A percentile compares a stretch with the other conserved stretches of the same genome.
phyloP scores from a whole-genome alignment of 2,888 invertebrate genomes.

The Xestobium rufovillosum region DNA sequence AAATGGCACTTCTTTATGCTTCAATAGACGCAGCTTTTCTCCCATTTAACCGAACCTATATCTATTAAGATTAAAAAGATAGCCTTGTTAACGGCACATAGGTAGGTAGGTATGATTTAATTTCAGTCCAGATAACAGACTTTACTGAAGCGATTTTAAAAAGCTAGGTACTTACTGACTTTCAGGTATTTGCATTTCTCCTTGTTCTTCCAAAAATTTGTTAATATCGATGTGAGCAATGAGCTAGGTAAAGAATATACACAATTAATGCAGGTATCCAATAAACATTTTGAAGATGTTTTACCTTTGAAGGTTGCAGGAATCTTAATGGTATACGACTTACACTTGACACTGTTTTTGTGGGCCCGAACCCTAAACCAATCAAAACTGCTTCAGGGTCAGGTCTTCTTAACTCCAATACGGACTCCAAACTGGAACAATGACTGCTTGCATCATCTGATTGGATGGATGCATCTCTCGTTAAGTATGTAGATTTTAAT shows the following conservation, averaged over 20 bases:
- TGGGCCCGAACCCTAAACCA: conserved; percentile 73
- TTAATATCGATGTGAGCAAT: conserved; percentile 38
- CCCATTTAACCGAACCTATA: too few relatives aligned
- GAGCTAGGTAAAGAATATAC: conserved; percentile 27
- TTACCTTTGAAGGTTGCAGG: conserved; percentile 70
- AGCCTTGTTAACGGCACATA: too few relatives aligned
- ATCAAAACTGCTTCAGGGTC: conserved; percentile 85
- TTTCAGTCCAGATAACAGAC: too few relatives aligned
- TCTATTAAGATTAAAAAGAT: too few relatives aligned
- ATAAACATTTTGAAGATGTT: neutral
- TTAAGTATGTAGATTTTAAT: conserved; percentile 28
- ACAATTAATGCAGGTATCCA: conserved; percentile 1
- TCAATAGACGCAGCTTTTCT: too few relatives aligned
- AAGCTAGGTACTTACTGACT: conserved; percentile 20
- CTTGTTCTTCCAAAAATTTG: conserved; percentile 40
- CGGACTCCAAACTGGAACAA: conserved; percentile 74
- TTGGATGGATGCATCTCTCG: conserved; percentile 39
- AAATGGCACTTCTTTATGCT: too few relatives aligned
- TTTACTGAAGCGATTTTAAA: too few relatives aligned
- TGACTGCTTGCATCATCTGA: conserved; percentile 50
- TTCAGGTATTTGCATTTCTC: conserved; percentile 26
- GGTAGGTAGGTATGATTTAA: too few relatives aligned
- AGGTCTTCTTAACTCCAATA: conserved; percentile 73
- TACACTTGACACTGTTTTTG: conserved; percentile 57
- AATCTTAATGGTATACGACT: conserved; percentile 78